Conservation (phyloP, 2,797 vertebrate species). For the Enteromius unitaeniatus region DNA sequence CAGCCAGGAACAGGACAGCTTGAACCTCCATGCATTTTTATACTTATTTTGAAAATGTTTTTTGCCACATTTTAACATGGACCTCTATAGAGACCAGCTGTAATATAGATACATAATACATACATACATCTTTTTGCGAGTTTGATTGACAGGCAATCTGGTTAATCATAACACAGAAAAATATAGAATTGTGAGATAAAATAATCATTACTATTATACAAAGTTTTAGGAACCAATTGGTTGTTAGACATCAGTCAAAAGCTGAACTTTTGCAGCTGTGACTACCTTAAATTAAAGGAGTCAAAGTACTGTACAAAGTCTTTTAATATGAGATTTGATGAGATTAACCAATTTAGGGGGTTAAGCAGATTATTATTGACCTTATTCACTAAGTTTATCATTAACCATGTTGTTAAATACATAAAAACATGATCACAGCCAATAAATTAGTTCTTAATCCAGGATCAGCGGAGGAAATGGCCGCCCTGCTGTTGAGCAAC, state of each 20-base stretch:
- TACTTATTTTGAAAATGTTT: no score
- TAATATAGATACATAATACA: no score
- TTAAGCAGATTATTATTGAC: slow-evolving; percentile 45
- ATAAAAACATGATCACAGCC: slow-evolving; percentile 36
- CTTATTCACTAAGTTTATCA: slow-evolving; percentile 28
- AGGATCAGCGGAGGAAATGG: slow-evolving; percentile 35
- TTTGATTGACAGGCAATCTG: no score
- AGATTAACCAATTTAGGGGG: slow-evolving; percentile 36
- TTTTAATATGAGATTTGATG: slow-evolving; percentile 34
- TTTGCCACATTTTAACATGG: no score
- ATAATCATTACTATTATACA: not conserved
- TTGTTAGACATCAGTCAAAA: not conserved
- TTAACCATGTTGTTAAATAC: slow-evolving; percentile 45
- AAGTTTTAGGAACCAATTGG: not conserved
- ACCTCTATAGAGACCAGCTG: no score
- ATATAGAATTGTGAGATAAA: not conserved
- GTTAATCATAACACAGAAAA: not conserved
- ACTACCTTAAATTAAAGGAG: slow-evolving; percentile 1
- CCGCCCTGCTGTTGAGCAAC: slow-evolving; percentile 18
- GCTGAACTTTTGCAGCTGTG: not conserved
- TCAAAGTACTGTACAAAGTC: not conserved
- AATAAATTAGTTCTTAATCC: slow-evolving; percentile 44
- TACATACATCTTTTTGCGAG: no score
- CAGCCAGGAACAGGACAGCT: no score
- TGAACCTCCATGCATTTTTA: no score